Base-by-base conservation (phyloP, 2,797 vertebrate species). In the Ptychobarbus kaznakovi region DNA sequence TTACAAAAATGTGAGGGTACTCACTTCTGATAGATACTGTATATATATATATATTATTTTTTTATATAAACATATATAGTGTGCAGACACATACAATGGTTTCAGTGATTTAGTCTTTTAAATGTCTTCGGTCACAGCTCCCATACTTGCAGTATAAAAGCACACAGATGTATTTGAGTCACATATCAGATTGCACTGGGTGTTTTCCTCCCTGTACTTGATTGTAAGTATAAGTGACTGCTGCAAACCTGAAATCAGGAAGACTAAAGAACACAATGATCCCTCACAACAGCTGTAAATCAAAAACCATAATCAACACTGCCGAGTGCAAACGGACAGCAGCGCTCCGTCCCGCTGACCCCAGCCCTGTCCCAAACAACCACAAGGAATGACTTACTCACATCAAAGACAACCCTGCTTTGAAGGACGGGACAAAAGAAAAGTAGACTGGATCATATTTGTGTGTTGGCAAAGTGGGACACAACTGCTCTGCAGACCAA, bases 401-500 rank as follows among this genome's bases (percentile, higher is more conserved):
- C 58, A 75, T 75, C 81, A 83, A 83, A 75, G 56, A 16, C 58
- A 75, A 51, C 40, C 81, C 28, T 25, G 61, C 58, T 75, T 72
- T 83, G 20, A 74, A 74, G 20, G 42, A 83, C 0, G 1, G 56
- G 42, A 83, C 65, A 25, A 66, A 51, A 40, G 28, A 75, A 38
- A 65, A 65, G 72, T 65, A 49, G 70, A 75, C 81, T 83, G 70
- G 70, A 83, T 65, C 42, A 18, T 75, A 83, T 83, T 65, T 83
- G 56, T 63, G 44, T 82, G 56, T 74, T 74, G 32, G 51, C 1
- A 32, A 82, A 72, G 53, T n/a, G 56, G 81, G 4, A 82, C 81
- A 82, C 81, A 82, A 82, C 40, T 63, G 53, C 28, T 63, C 40
- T 46, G 28, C 70, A 74, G 40, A 35, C 69, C 20, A n/a, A 82